Conservation (phyloP, 2,113 vertebrate genomes). For the Oreocharis arfaki region DNA sequence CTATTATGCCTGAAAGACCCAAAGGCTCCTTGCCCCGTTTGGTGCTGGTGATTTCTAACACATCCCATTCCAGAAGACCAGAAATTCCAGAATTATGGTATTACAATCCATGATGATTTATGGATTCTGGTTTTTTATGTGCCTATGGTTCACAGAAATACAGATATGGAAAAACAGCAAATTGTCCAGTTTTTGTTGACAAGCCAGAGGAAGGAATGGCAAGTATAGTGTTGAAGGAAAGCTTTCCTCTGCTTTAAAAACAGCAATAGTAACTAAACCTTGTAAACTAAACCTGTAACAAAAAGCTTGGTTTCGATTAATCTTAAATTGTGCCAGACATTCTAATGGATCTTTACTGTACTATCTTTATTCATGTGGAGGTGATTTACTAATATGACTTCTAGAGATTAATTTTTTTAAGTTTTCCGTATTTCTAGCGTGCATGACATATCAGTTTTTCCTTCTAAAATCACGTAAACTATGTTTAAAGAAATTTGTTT, state of each 20-base stretch:
- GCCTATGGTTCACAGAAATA: not conserved
- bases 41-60: not conserved
- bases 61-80: not conserved
- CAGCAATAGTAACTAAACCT: not conserved
- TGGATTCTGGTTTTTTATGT: not conserved
- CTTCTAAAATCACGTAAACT: not conserved
- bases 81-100: not conserved
- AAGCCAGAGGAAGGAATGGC: not conserved
- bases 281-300: not conserved
- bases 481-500: not conserved
- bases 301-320: not conserved
- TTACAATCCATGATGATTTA: not conserved
- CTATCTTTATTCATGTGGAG: not conserved
- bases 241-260: not conserved
- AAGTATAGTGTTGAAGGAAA: not conserved
- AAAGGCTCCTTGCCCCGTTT: not conserved
- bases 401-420: not conserved
- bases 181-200: not conserved
- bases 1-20: not conserved
- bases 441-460: fast-evolving
- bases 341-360: not conserved
- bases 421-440: not conserved
- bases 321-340: not conserved
- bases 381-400: not conserved
- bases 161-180: not conserved